phyloP scores from a whole-genome alignment of 2,888 invertebrate species.

The Sturmia bella region DNA sequence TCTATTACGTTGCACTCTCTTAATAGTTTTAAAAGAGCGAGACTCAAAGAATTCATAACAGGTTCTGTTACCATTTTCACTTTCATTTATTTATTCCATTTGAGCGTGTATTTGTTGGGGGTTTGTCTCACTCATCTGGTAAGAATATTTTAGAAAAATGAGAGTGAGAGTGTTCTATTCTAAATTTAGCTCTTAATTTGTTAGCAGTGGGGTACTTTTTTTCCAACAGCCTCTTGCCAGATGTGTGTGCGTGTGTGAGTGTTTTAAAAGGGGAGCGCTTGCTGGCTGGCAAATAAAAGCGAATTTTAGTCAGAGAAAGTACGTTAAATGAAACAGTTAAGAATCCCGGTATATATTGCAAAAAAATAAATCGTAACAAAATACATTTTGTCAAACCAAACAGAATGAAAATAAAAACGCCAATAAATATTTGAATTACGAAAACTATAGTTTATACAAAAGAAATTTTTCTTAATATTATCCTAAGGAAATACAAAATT shows the following conservation, averaged over 20 bases:
- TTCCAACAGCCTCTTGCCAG: too few species aligned
- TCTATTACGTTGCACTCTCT: background rate
- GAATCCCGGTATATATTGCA: constrained; percentile 45
- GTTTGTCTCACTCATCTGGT: constrained; percentile 26
- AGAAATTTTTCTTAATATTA: background rate
- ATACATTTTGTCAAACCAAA: constrained; percentile 28
- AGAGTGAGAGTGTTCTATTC: constrained; percentile 52
- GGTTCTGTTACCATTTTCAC: constrained; percentile 57
- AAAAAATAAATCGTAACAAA: constrained; percentile 22
- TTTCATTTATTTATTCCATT: constrained; percentile 33
- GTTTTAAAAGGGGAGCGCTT: constrained; percentile 41
- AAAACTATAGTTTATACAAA: constrained; percentile 4
- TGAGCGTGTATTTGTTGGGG: background rate
- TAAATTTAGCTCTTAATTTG: constrained; percentile 38
- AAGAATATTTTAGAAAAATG: constrained; percentile 23
- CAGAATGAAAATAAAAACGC: background rate
- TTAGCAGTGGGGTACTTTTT: constrained; percentile 16
- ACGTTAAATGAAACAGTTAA: constrained; percentile 80
- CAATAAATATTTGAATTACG: constrained; percentile 2
- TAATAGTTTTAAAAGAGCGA: background rate
- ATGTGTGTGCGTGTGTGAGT: background rate
- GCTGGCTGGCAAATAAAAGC: constrained; percentile 58
- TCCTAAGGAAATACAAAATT: too few species aligned
- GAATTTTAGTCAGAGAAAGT: constrained; percentile 81
- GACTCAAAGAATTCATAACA: background rate